Evolutionary conservation across 2,113 vertebrate genomes (phyloP), one percentile per base, ranked within the genome.

Genomic region (Gopherus flavomarginatus): DNA sequence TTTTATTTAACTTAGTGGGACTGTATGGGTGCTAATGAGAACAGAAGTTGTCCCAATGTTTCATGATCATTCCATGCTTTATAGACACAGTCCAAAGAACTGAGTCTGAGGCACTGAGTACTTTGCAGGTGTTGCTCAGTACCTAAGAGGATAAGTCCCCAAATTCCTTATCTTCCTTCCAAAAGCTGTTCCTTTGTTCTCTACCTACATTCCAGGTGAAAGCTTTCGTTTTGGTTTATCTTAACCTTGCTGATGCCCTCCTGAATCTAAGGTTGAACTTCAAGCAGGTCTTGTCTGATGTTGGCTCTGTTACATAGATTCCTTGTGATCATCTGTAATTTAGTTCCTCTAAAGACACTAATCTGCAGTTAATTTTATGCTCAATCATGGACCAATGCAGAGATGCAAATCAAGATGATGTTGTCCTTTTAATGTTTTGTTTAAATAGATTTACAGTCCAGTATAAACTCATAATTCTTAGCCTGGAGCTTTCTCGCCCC

Each of bases 401-500:
- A 77, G 42, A 12, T 91, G 59, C 78, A 94, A 89, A 77, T 86
- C 81, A 69, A 49, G 85, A 21, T 62, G 82, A 77, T 92, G 14
- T 0, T 94, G 84, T 84, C 85, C 81, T 94, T 90, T 57, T 35
- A 83, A 69, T 11, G 47, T 31, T 89, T 86, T 91, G 49, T 89
- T 96, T 59, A 91, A 95, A 78, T 13, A 86, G 83, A 94, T 91
- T 94, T 94, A 62, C 53, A 87, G 29, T 38, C 86, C 14, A 21
- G 17, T 83, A 65, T 65, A 85, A 91, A 85, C 29, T 81, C 75
- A 38, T 0, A 19, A 81, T 85, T 97, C 38, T 47, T 94, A 92
- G 86, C 75, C 65, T 52, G 0, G 9, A 83, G 75, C 44, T 87
- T 47, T 65, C 87, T 95, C 96, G 91, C 84, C 59, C 90, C 62